A percentile compares a stretch with the other conserved stretches of the same genome.
phyloP scores from a whole-genome alignment of 2,797 vertebrate species.

The Sebastes oblongus region DNA sequence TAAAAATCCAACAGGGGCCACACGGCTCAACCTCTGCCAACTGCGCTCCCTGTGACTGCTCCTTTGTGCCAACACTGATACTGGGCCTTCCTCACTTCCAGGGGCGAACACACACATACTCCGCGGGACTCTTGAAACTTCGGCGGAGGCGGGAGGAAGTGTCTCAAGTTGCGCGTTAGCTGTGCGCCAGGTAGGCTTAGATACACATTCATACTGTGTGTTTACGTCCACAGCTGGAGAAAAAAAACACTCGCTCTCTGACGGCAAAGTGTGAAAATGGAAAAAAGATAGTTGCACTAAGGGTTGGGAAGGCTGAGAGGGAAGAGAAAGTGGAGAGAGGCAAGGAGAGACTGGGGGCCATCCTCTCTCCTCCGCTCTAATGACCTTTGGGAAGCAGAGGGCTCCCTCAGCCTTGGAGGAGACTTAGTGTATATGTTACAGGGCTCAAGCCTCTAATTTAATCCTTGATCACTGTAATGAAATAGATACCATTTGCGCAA shows the following conservation, averaged over 20 bases:
- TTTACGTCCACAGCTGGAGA: conserved; percentile 55
- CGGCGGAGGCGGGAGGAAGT: conserved; percentile 37
- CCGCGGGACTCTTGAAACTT: conserved; percentile 54
- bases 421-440: conserved; percentile 77
- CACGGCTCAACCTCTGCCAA: conserved; percentile 73
- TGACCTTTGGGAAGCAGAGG: conserved; percentile 81
- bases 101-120: conserved; percentile 49
- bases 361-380: conserved; percentile 75
- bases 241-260: conserved; percentile 10
- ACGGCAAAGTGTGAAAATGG: conserved; percentile 29
- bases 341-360: conserved; percentile 63
- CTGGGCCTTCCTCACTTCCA: conserved; percentile 65
- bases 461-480: conserved; percentile 83
- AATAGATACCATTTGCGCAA: conserved; percentile 78
- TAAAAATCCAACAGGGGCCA: conserved; percentile 75
- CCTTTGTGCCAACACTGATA: conserved; percentile 79
- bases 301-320: conserved; percentile 20
- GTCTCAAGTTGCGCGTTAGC: conserved; percentile 47
- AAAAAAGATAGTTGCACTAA: conserved; percentile 7
- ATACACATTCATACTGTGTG: conserved; percentile 26
- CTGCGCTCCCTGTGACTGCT: conserved; percentile 65
- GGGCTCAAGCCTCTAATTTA: conserved; percentile 80
- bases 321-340: conserved; percentile 40
- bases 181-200: conserved; percentile 31
- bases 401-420: conserved; percentile 76